A percentile compares a stretch with the other conserved stretches of the same genome.
phyloP scores from a whole-genome alignment of 1,140 invertebrate genomes.

The Harlomillsia oculata region DNA sequence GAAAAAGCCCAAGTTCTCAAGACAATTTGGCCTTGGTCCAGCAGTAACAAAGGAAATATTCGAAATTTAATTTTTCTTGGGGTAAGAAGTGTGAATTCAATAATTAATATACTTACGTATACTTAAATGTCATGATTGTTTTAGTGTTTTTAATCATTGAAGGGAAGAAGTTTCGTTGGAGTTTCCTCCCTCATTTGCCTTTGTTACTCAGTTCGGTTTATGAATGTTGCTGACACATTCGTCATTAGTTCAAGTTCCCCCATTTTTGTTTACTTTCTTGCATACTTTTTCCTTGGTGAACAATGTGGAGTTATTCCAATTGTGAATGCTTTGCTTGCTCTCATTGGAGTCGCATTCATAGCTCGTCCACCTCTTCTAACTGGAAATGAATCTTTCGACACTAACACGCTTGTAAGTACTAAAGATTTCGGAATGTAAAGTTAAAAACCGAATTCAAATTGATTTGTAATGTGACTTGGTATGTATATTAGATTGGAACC shows the following conservation, averaged over 20 bases:
- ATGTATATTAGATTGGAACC: slow-evolving; percentile 23
- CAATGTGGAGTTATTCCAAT: slow-evolving; percentile 9
- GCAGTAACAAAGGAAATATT: too few species aligned
- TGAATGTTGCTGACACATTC: slow-evolving; percentile 3
- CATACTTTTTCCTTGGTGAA: slow-evolving; percentile 13
- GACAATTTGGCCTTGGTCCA: not conserved
- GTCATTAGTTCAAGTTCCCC: slow-evolving; percentile 4
- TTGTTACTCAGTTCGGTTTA: slow-evolving; percentile 8
- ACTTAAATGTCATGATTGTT: too few species aligned
- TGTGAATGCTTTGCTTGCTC: not conserved
- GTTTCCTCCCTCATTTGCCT: not conserved
- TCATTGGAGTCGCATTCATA: slow-evolving; percentile 10
- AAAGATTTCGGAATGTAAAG: too few species aligned
- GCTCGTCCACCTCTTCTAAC: slow-evolving; percentile 15
- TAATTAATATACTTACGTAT: too few species aligned
- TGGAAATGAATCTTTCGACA: slow-evolving; percentile 3
- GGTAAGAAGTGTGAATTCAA: too few species aligned
- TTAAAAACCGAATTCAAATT: too few species aligned
- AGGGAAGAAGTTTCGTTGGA: slow-evolving; percentile 15
- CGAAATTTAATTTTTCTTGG: too few species aligned
- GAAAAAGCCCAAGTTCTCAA: slow-evolving; percentile 3
- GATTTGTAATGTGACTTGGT: too few species aligned
- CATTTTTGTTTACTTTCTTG: slow-evolving; percentile 5
- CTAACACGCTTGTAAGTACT: slow-evolving; percentile 16
- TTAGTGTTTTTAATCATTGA: not conserved